Percentiles rank a stretch among this genome's conserved stretches.
These are phyloP conservation scores for Xerus inauris DNA, from an alignment of 2,113 vertebrate genomes.

Conservation along the genomic window DNA sequence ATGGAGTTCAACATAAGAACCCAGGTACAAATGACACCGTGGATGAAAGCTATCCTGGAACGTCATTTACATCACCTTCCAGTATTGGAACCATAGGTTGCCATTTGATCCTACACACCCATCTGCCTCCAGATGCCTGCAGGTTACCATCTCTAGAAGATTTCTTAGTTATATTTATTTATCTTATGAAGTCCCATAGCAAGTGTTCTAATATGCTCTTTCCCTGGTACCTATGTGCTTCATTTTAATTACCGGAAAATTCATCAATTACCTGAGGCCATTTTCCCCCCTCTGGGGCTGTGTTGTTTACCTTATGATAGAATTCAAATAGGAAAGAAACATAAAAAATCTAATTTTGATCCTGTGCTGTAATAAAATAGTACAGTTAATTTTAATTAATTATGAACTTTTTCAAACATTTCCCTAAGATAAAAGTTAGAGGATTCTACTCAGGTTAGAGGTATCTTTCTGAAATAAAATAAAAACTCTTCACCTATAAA, in stretches of 20 bases:
- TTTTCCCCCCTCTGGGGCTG: background rate
- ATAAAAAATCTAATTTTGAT: background rate
- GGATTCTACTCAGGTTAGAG: background rate
- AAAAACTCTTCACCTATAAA: background rate
- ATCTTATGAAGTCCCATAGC: background rate
- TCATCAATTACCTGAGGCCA: background rate
- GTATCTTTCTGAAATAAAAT: background rate
- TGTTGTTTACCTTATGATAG: background rate
- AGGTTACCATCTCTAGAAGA: background rate
- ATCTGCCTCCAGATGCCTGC: background rate
- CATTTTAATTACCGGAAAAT: background rate
- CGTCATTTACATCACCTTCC: background rate
- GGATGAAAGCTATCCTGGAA: background rate
- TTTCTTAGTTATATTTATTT: background rate
- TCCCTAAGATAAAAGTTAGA: background rate
- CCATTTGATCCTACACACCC: background rate
- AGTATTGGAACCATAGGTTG: background rate
- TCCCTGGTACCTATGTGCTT: background rate
- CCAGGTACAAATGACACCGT: background rate
- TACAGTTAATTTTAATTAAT: background rate
- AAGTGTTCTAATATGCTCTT: background rate
- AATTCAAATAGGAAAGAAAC: slow-evolving; percentile 21
- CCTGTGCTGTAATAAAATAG: background rate
- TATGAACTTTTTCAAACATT: background rate
- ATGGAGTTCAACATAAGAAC: background rate